Base-by-base conservation (phyloP, 2,888 invertebrate genomes). In the Trichopoda pennipes region DNA sequence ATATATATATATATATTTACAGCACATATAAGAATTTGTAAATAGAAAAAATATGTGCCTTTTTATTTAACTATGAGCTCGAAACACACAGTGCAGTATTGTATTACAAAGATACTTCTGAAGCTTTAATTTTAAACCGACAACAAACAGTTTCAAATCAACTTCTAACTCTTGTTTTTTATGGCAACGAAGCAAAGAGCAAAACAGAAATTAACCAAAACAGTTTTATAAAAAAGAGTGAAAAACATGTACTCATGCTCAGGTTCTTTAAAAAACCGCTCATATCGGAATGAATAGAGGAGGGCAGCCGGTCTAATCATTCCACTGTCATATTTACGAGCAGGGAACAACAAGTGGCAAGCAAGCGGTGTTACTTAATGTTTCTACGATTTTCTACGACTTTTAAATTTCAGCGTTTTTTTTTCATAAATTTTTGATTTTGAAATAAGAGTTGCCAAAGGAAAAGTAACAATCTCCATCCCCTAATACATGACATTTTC, bases 261-360 rank as follows among this genome's bases (percentile, higher is more conserved):
- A 58, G 66, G 28, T 64, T 7, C 19, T 42, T 60, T n/a, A n/a
- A 19, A 70, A 16, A 66, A 21, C 55, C 14, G 23, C 14, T 55
- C n/a, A 68, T 42, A 47, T 55, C 23, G 17, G 21, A 55, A 42
- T 16, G 35, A 38, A 21, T 38, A 61, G 44, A 53, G 51, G 44
- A 53, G 51, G 10, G 23, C 12, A 23, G 23, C 23, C 17, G n/a
- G 21, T 10, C 21, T 21, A 0, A 42, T 6, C 16, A 44, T 21
- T 23, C 10, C 3, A 7, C 38, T 42, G 21, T 6, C 28, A 19
- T 32, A 23, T 47, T 70, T 60, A 51, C 0, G 16, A 2, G 44
- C 68, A 63, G 61, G 68, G 73, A 49, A 56, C 55, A 74, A 68
- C 79, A 80, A 68, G 73, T 80, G 79, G 23, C 23, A 19, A 14